Evolutionary conservation across 2,797 vertebrate species (phyloP).

Genomic region (Rhinatrema bivittatum): DNA sequence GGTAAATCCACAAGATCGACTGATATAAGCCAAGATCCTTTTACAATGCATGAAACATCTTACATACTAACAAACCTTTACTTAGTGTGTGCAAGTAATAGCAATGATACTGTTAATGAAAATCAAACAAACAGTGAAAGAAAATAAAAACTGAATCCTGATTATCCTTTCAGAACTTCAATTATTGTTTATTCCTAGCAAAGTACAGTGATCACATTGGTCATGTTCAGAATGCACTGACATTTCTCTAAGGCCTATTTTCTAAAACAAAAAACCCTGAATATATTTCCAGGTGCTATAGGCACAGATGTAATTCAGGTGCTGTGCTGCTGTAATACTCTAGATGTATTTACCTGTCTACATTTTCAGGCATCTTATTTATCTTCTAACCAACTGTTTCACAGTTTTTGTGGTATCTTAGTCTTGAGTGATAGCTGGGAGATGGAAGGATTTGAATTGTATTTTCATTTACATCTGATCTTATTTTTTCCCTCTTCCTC

Average conservation of each 20-base stretch:
- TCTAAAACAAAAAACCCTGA: not conserved
- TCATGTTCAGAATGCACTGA: not conserved
- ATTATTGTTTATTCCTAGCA: too few species aligned
- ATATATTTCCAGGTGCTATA: not conserved
- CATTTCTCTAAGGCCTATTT: not conserved
- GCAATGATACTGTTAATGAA: too few species aligned
- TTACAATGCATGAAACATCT: too few species aligned
- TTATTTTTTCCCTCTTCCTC: not conserved
- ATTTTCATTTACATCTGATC: not conserved
- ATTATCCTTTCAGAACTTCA: too few species aligned
- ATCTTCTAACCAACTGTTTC: slow-evolving; percentile 9
- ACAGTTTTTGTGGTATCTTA: slow-evolving; percentile 13
- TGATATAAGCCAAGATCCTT: too few species aligned
- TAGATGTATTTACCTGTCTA: slow-evolving; percentile 8
- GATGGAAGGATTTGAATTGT: slow-evolving; percentile 6
- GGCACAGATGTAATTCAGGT: slow-evolving; percentile 6
- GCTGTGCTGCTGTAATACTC: slow-evolving; percentile 4
- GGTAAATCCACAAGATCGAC: too few species aligned
- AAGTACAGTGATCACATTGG: too few species aligned
- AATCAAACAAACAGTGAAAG: too few species aligned
- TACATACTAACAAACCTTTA: too few species aligned
- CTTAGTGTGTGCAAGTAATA: too few species aligned
- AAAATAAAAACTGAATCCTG: too few species aligned
- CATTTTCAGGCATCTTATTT: slow-evolving; percentile 8
- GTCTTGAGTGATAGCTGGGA: slow-evolving; percentile 24